Evolutionary conservation across 2,888 invertebrate species (phyloP).

Genomic region (Oxycera nigricornis): DNA sequence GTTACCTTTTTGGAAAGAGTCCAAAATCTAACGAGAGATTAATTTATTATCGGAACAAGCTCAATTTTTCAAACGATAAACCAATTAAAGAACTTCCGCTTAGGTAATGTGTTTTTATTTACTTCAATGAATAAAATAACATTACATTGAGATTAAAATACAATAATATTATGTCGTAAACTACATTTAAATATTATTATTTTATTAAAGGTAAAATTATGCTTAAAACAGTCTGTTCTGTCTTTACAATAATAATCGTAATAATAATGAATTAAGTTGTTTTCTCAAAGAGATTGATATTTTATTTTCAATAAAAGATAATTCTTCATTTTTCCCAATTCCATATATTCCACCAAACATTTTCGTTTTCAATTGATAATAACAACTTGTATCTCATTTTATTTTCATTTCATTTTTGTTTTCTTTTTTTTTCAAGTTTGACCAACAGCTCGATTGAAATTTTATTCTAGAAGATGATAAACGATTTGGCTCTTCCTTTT

Average conservation of each 20-base stretch:
- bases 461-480: constrained; percentile 17
- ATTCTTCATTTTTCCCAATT: neutral
- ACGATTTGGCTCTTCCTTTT: neutral
- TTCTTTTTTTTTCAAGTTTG: constrained; percentile 1
- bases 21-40: no score
- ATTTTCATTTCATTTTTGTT: constrained; percentile 16
- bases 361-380: constrained; percentile 13
- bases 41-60: no score
- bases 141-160: constrained; percentile 44
- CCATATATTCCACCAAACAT: constrained; percentile 8
- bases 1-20: no score
- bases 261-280: constrained; percentile 34
- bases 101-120: constrained; percentile 39
- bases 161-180: constrained; percentile 45
- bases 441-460: constrained; percentile 25
- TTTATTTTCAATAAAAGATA: constrained; percentile 24
- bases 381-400: constrained; percentile 11
- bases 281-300: constrained; percentile 34
- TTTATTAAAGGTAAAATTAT: constrained; percentile 40
- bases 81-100: neutral
- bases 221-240: constrained; percentile 37
- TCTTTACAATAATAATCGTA: constrained; percentile 40
- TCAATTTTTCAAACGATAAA: neutral
- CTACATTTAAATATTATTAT: constrained; percentile 43
- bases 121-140: constrained; percentile 44